Base-by-base conservation (phyloP, 37 sponge, comb jelly and placozoan genomes). In the Axinella damicornis region DNA sequence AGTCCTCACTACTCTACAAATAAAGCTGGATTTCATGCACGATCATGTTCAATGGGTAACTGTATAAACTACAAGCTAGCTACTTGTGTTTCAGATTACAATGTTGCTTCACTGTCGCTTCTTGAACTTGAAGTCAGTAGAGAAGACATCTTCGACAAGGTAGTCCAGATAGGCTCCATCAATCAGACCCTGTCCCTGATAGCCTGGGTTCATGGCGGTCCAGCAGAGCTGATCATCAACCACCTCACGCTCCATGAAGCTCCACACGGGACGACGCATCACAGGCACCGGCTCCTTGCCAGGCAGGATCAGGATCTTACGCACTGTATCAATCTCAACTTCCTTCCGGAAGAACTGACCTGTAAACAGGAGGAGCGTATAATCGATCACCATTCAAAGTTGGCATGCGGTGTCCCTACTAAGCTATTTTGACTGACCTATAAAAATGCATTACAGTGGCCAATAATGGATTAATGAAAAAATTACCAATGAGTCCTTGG, bases 311-410 rank as follows among this genome's bases (percentile, higher is more conserved):
- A 80, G 80, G 31, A 68, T 22, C 34, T 80, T 66, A 31, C 39
- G 37, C 2, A 21, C 19, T 19, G 6, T 25, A 34, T 80, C 80
- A 25, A 80, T 21, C 17, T 25, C 63, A 6, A 65, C 66, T 13
- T 53, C 80, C 19, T 68, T 38, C 69, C 67, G 63, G 80, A 80
- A 68, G 80, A 80, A 80, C 65, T 80, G 80, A 20, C 80, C 80
- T 67, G 68, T 5, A 61, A 12, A 12, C 6, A 12, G 46, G 9
- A 46, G 9, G 4, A 12, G 46, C n/a, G 9, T 46, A 46, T 12
- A 46, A 46, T 12, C 46, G 46, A 12, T 4, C 46, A 46, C 46
- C 4, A 12, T 12, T 46, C 9, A 12, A 12, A 46, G 46, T 46
- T 46, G 9, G 6, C 9, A 46, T 46, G 9, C n/a, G 46, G 6